Base-by-base conservation (phyloP, 92 coral and sea anemone genomes). In the Siderastrea radians region DNA sequence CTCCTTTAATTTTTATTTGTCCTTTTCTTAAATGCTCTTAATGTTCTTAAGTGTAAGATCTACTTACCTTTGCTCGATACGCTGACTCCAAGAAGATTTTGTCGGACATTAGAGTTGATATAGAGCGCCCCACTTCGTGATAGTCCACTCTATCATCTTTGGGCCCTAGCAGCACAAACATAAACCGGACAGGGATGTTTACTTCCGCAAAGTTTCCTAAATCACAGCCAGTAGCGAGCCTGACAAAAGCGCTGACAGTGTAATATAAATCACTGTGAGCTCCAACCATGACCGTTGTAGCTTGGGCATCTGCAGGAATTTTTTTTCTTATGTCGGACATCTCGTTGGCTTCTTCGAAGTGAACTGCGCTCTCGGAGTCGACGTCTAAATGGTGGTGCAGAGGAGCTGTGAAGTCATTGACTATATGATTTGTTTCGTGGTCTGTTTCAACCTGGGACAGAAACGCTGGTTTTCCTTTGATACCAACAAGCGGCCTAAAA, bases 241-340 rank as follows among this genome's bases (percentile, higher is more conserved):
- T 93, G 10, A 94, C 95, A 80, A 97, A 97, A 38, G 95, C 96
- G 46, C 98, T 92, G n/a, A 91, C 82, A 43, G 89, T 87, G 6
- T 82, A 76, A 6, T 95, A 87, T 26, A 97, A 79, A 5, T 76
- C 90, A 60, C 76, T 50, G 72, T 91, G 96, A 45, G 94, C 91
- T 79, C 99, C 99, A 14, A 97, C 98, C 15, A 97, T 81, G 52
- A 97, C 99, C 8, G 99, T 95, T 14, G 99, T 97, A 3, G 98
- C 95, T 69, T 97, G 98, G 5, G 99, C 95, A 43, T 90, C 87
- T 62, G 91, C 90, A 4, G 98, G 98, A 49, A 97, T 86, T 71
- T 88, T 94, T 49, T 80, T 84, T 38, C 83, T 77, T 58, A 95
- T 91, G 60, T 85, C 92, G 7, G 98, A 95, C 64, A 53, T 75